Conservation (phyloP, 1,140 invertebrate species). For the Caenorhabditis brenneri region DNA sequence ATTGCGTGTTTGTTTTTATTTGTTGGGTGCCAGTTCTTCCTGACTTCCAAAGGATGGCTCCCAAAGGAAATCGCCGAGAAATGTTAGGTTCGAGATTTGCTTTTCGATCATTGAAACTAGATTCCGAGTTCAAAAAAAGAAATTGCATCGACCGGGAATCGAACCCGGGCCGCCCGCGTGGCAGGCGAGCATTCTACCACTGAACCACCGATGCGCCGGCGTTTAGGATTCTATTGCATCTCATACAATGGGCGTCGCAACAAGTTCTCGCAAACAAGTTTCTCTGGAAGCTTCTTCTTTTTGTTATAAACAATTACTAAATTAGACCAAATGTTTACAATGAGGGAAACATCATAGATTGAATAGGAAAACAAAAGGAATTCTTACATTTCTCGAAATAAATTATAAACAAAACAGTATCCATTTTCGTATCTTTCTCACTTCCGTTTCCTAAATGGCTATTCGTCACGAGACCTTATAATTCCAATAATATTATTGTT, state of each 20-base stretch:
- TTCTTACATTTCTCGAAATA: no score
- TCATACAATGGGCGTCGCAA: no score
- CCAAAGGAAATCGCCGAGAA: not conserved
- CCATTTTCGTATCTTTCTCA: not conserved
- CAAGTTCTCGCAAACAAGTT: no score
- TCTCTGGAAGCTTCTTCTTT: not conserved
- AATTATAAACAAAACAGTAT: constrained; percentile 39
- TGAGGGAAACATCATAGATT: not conserved
- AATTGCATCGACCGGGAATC: constrained; percentile 77
- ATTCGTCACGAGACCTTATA: not conserved
- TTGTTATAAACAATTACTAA: not conserved
- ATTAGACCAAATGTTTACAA: not conserved
- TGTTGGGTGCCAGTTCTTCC: not conserved
- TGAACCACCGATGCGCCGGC: constrained; percentile 36
- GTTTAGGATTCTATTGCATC: not conserved
- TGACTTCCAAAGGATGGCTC: not conserved
- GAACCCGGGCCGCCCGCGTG: constrained; percentile 87
- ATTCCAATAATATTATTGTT: constrained; percentile 9
- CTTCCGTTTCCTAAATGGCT: constrained; percentile 22
- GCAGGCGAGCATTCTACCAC: constrained; percentile 64
- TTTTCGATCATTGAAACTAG: constrained; percentile 12
- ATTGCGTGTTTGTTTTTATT: constrained; percentile 19
- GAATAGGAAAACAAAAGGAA: not conserved
- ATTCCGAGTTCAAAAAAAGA: not conserved
- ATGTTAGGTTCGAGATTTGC: not conserved